Evolutionary conservation across 2,113 vertebrate genomes (phyloP).

Genomic region (Connochaetes taurinus): DNA sequence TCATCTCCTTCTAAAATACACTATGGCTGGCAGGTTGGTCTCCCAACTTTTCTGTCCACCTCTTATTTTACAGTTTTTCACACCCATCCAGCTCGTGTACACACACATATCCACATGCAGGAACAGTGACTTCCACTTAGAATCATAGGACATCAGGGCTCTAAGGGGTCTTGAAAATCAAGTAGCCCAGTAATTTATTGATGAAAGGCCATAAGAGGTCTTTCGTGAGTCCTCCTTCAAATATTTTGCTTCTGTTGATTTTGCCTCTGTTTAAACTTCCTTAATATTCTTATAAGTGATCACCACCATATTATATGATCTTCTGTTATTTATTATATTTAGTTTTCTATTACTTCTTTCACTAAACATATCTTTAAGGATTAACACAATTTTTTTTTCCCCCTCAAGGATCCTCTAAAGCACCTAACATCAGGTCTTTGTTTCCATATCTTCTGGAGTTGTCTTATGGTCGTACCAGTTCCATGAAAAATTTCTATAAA

Average conservation of each 20-base stretch:
- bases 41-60: not conserved
- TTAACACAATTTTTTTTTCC: not conserved
- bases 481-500: not conserved
- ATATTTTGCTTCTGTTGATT: conserved; percentile 27
- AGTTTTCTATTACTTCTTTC: conserved; percentile 34
- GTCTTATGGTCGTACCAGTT: not conserved
- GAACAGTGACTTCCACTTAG: not conserved
- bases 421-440: not conserved
- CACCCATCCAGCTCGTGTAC: not conserved
- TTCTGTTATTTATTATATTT: not conserved
- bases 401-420: not conserved
- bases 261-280: not conserved
- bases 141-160: not conserved
- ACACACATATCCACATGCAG: not conserved
- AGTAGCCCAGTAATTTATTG: not conserved
- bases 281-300: not conserved
- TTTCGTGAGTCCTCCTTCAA: not conserved
- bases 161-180: conserved; percentile 21
- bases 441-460: not conserved
- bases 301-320: not conserved
- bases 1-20: not conserved
- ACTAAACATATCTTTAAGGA: not conserved
- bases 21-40: not conserved
- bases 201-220: not conserved
- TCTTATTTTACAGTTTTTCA: conserved; percentile 16